Evolutionary conservation across 30 jellyfish, hydroid and myxozoan genomes (phyloP).

Genomic region (Hydra vulgaris): DNA sequence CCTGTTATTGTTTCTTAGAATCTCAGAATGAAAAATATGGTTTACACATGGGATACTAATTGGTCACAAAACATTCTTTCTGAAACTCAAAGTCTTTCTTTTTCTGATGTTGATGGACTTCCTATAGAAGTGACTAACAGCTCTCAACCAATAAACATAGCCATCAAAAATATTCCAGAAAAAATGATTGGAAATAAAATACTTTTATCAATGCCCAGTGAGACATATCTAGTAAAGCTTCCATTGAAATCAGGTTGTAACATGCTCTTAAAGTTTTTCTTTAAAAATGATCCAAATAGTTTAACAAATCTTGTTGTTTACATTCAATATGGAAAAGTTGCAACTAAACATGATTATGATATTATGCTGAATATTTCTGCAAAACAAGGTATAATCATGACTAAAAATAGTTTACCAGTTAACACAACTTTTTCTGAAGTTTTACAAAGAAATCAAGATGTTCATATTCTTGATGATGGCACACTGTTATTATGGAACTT

Average conservation of each 20-base stretch:
- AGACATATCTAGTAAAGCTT: background rate
- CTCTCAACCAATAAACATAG: constrained; percentile 1
- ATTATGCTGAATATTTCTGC: constrained; percentile 4
- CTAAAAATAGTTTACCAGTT: background rate
- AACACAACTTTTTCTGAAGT: background rate
- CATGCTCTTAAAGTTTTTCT: background rate
- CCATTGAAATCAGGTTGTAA: background rate
- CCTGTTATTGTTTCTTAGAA: too few species aligned
- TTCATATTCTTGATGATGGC: background rate
- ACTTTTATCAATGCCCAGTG: constrained; percentile 4
- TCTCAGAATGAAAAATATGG: too few species aligned
- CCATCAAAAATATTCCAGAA: constrained; percentile 3
- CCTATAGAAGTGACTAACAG: background rate
- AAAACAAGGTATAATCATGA: background rate
- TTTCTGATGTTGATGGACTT: background rate
- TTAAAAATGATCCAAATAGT: constrained; percentile 30
- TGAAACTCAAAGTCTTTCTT: background rate
- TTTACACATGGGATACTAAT: background rate
- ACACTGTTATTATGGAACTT: constrained; percentile 32
- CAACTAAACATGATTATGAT: constrained; percentile 47
- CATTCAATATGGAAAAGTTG: constrained; percentile 61
- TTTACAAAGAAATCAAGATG: background rate
- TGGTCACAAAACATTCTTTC: background rate
- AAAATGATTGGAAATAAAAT: background rate
- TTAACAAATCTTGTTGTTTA: constrained; percentile 38